Evolutionary conservation across 1,140 invertebrate genomes (phyloP).

Genomic region (Sitobion miscanthi): DNA sequence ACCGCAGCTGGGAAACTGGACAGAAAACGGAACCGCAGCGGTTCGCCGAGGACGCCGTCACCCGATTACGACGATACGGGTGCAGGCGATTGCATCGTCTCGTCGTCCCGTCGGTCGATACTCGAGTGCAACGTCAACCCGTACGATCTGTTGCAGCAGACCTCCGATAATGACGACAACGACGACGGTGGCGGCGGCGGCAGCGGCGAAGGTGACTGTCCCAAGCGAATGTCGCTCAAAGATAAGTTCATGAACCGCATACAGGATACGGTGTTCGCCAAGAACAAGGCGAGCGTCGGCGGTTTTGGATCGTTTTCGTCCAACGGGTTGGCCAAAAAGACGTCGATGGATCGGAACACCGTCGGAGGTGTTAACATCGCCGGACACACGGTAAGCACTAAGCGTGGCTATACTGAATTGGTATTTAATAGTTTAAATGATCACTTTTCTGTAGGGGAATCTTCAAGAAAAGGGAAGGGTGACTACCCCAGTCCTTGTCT

Average conservation of each 20-base stretch:
- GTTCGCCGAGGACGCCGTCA: constrained; percentile 62
- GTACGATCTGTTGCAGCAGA: constrained; percentile 75
- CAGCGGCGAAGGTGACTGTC: constrained; percentile 62
- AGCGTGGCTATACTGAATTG: background rate
- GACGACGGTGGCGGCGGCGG: constrained; percentile 57
- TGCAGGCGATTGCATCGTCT: background rate
- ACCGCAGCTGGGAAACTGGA: constrained; percentile 69
- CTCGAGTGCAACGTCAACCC: constrained; percentile 85
- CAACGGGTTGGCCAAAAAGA: constrained; percentile 39
- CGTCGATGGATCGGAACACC: constrained; percentile 60
- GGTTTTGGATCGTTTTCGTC: constrained; percentile 1
- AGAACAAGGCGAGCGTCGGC: background rate
- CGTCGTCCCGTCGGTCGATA: constrained; percentile 67
- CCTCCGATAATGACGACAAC: constrained; percentile 58
- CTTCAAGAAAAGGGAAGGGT: background rate
- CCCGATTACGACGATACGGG: constrained; percentile 56
- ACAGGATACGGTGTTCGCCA: constrained; percentile 50
- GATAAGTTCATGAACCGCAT: constrained; percentile 54
- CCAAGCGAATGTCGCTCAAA: constrained; percentile 58
- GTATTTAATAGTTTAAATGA: background rate
- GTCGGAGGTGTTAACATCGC: constrained; percentile 64
- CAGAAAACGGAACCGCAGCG: constrained; percentile 64
- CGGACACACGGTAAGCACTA: constrained; percentile 61
- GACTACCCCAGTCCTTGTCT: background rate
- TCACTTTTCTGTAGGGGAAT: too few species aligned